Evolutionary conservation across 2,888 invertebrate species (phyloP).

Genomic region (Buathra laborator): DNA sequence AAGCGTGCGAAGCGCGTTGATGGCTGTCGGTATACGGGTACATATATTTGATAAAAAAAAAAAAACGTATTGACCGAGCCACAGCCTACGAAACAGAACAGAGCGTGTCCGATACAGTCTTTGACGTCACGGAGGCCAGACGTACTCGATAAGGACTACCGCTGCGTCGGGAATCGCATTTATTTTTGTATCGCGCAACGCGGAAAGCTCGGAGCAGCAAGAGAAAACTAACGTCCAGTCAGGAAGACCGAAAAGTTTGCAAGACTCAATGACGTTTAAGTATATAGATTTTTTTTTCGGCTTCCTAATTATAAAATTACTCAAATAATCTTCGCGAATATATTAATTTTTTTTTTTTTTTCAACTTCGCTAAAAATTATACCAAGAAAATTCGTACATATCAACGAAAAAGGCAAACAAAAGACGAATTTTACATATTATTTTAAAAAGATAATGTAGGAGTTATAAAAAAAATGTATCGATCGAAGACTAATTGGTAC

Average conservation of each 20-base stretch:
- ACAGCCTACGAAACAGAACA: conserved; percentile 27
- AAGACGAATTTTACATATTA: too few relatives aligned
- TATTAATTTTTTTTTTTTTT: too few relatives aligned
- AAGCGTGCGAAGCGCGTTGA: too few relatives aligned
- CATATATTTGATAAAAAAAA: background rate
- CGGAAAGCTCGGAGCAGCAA: conserved; percentile 35
- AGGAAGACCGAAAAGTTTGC: background rate
- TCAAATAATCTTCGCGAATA: too few relatives aligned
- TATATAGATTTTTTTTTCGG: background rate
- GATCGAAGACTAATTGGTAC: too few relatives aligned
- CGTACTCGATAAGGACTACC: conserved; percentile 58
- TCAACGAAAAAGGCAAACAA: too few relatives aligned
- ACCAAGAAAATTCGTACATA: too few relatives aligned
- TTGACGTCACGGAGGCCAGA: conserved; percentile 57
- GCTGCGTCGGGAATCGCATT: conserved; percentile 47
- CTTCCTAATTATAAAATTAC: too few relatives aligned
- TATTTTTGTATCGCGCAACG: conserved; percentile 51
- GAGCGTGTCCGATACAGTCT: conserved; percentile 44
- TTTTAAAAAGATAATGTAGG: too few relatives aligned
- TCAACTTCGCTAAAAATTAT: too few relatives aligned
- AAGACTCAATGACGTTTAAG: background rate
- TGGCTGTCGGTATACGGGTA: background rate
- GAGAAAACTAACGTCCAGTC: conserved; percentile 36
- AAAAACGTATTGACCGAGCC: background rate
- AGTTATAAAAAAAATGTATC: too few relatives aligned